Conservation (phyloP, 2,797 vertebrate genomes). For the Lycodopsis pacificus region DNA sequence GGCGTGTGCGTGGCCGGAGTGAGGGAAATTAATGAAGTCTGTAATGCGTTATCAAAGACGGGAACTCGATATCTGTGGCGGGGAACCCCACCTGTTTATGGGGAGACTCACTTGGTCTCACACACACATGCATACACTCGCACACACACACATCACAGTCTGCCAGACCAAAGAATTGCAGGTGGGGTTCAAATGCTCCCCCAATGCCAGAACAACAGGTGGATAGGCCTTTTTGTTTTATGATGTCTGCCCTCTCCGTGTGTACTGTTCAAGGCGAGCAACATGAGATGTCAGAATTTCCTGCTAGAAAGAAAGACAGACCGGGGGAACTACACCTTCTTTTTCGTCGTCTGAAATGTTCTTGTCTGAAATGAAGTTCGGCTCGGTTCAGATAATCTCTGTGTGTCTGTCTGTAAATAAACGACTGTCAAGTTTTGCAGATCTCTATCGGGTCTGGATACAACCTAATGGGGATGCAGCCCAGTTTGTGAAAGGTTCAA, state of each 20-base stretch:
- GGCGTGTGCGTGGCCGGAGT: conserved; percentile 69
- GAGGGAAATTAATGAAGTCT: conserved; percentile 83
- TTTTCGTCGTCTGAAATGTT: conserved; percentile 35
- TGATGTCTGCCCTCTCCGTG: conserved; percentile 79
- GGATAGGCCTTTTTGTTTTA: conserved; percentile 80
- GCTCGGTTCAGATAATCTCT: conserved; percentile 29
- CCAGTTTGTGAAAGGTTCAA: neutral
- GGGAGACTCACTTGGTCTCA: conserved; percentile 56
- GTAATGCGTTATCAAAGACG: conserved; percentile 84
- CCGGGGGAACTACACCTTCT: conserved; percentile 40
- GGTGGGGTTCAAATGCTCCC: conserved; percentile 83
- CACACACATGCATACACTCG: conserved; percentile 21
- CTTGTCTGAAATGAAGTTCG: conserved; percentile 13
- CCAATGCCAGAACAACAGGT: conserved; percentile 83
- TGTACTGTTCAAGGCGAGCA: conserved; percentile 75
- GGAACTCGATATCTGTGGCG: conserved; percentile 81
- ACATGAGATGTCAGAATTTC: conserved; percentile 82
- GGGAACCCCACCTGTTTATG: conserved; percentile 83
- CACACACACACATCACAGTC: conserved; percentile 38
- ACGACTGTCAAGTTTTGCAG: neutral
- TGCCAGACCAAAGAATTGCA: conserved; percentile 77
- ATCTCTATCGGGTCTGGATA: neutral
- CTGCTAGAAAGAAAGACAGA: conserved; percentile 57
- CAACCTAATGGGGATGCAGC: neutral
- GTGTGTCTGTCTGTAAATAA: conserved; percentile 15